These are phyloP conservation scores for Pissodes strobi DNA, from an alignment of 1,140 invertebrate genomes.

Conservation along the genomic window DNA sequence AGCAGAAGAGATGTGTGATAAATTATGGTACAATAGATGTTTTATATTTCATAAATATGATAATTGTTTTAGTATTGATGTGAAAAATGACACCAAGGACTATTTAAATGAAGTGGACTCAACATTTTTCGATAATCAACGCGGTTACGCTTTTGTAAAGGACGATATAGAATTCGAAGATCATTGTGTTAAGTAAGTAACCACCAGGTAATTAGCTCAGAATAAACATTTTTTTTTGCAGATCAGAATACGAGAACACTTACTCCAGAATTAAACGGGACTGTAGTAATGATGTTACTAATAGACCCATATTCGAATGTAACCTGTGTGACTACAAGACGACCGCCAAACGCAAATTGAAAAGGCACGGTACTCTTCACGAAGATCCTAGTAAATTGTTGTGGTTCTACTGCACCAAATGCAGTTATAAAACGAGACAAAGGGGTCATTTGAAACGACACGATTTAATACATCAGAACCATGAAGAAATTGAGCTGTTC, in stretches of 20 bases:
- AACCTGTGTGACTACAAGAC: constrained; percentile 7
- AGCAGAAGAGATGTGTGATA: not conserved
- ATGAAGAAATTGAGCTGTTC: not conserved
- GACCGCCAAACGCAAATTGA: not conserved
- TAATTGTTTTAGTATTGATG: too few relatives aligned
- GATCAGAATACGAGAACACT: not conserved
- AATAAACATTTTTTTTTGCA: not conserved
- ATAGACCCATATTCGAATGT: not conserved
- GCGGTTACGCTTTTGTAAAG: not conserved
- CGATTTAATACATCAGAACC: not conserved
- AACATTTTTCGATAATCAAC: not conserved
- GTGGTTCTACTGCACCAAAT: constrained; percentile 5
- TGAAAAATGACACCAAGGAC: not conserved
- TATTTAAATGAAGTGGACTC: not conserved
- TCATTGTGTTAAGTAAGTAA: not conserved
- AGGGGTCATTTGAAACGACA: constrained; percentile 17
- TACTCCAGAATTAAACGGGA: not conserved
- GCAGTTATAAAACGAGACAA: constrained; percentile 19
- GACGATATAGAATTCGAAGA: not conserved
- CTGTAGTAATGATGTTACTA: not conserved
- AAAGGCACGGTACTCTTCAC: constrained; percentile 3
- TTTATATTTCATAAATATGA: not conserved
- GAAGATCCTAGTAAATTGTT: constrained; percentile 9
- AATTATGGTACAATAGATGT: too few relatives aligned
- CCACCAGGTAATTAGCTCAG: not conserved